These are phyloP conservation scores for Nycteola revayana DNA, from an alignment of 2,888 invertebrate genomes.

Conservation along the genomic window DNA sequence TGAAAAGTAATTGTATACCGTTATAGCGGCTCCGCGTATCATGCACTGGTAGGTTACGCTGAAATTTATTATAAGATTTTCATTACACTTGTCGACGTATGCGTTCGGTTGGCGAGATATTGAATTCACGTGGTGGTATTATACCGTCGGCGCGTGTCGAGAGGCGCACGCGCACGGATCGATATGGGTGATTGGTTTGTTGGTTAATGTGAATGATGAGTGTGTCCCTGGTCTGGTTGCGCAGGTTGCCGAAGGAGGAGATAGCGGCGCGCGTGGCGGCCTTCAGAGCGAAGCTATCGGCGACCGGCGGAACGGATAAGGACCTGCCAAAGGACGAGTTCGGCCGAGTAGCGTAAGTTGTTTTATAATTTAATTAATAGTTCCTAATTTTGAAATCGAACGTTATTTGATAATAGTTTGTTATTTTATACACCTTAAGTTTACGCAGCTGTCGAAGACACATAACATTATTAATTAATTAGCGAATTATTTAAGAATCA, in stretches of 20 bases:
- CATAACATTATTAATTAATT: no score
- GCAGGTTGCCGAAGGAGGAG: conserved; percentile 92
- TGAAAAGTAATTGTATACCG: conserved; percentile 70
- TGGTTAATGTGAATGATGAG: conserved; percentile 53
- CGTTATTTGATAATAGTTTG: no score
- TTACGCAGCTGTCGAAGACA: no score
- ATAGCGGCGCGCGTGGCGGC: conserved; percentile 93
- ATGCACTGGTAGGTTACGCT: conserved; percentile 75
- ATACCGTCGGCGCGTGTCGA: conserved; percentile 19
- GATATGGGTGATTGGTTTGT: conserved; percentile 15
- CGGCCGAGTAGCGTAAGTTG: conserved; percentile 87
- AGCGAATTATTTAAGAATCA: no score
- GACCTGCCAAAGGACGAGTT: conserved; percentile 89
- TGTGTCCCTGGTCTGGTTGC: conserved; percentile 75
- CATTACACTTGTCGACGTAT: conserved; percentile 49
- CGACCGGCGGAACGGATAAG: conserved; percentile 74
- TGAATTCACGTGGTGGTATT: conserved; percentile 23
- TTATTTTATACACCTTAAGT: no score
- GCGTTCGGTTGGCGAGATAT: conserved; percentile 34
- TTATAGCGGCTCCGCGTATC: conserved; percentile 55
- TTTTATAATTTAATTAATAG: conserved; percentile 19
- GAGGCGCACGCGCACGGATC: conserved; percentile 20
- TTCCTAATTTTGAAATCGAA: no score
- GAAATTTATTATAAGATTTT: conserved; percentile 55
- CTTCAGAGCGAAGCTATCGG: conserved; percentile 93